A percentile compares a stretch with the other conserved stretches of the same genome.
Evolutionary conservation across 2,113 vertebrate genomes (phyloP).

Genomic region (Paraplagusia blochii): DNA sequence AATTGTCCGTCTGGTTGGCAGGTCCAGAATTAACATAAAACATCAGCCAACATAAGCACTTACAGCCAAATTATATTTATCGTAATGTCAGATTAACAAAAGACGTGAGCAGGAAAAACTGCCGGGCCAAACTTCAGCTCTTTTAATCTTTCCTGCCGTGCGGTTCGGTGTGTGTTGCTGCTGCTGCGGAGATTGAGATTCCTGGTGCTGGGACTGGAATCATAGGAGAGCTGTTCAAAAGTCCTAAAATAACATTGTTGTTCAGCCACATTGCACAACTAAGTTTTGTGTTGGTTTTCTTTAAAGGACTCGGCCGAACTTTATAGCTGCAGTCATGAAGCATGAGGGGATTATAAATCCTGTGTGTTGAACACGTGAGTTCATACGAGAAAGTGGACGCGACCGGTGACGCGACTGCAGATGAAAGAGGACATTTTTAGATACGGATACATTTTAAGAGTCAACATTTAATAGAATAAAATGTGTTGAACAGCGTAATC

Average conservation of each 20-base stretch:
- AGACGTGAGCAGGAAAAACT: background rate
- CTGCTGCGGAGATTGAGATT: background rate
- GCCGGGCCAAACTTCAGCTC: background rate
- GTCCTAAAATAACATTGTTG: background rate
- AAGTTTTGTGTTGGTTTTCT: constrained; percentile 2
- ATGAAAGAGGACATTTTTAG: background rate
- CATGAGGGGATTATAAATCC: constrained; percentile 1
- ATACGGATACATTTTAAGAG: background rate
- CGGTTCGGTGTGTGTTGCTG: background rate
- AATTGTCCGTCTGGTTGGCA: too few species aligned
- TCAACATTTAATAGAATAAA: constrained; percentile 9
- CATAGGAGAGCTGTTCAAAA: background rate
- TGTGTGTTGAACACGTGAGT: background rate
- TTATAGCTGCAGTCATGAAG: background rate
- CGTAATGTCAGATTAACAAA: background rate
- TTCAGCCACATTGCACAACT: background rate
- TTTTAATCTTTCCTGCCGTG: background rate
- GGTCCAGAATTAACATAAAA: background rate
- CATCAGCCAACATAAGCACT: background rate
- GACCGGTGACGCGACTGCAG: background rate
- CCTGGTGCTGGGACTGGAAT: background rate
- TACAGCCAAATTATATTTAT: background rate
- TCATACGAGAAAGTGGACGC: background rate
- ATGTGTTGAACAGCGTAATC: constrained; percentile 1
- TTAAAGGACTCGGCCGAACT: background rate